Evolutionary conservation across 2,113 vertebrate species (phyloP).

Genomic region (Poeciliopsis prolifica): DNA sequence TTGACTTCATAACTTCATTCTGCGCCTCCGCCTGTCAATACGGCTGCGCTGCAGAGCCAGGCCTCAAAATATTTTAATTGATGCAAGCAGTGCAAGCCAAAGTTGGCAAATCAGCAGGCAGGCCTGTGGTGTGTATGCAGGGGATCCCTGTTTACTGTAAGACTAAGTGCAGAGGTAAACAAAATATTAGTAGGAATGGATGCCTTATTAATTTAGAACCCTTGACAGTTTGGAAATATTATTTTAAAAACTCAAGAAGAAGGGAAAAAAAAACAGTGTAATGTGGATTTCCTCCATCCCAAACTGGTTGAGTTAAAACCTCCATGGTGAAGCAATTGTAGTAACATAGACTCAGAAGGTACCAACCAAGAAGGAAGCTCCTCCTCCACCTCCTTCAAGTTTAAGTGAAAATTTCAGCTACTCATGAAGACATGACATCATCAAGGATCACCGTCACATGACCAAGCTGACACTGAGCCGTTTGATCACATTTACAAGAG

Average conservation of each 20-base stretch:
- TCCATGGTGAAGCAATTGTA: too few relatives aligned
- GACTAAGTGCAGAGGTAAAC: background rate
- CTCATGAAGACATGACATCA: too few relatives aligned
- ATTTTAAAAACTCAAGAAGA: background rate
- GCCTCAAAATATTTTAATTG: slow-evolving; percentile 5
- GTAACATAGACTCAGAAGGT: too few relatives aligned
- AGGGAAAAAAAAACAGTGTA: background rate
- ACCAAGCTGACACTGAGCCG: too few relatives aligned
- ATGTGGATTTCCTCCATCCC: background rate
- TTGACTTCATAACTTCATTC: slow-evolving; percentile 4
- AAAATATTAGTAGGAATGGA: background rate
- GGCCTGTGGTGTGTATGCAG: background rate
- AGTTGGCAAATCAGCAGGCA: background rate
- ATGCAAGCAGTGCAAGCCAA: background rate
- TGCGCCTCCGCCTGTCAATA: background rate
- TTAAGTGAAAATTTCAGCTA: too few relatives aligned
- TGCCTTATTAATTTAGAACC: background rate
- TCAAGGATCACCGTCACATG: too few relatives aligned
- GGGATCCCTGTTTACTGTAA: background rate
- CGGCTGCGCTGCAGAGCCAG: background rate
- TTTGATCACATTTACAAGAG: too few relatives aligned
- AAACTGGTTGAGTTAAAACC: background rate
- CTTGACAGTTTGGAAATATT: background rate
- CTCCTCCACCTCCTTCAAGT: too few relatives aligned
- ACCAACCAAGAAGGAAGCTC: too few relatives aligned